Evolutionary conservation across 2,113 vertebrate genomes (phyloP), one percentile per base, ranked within the genome.

Genomic region (Ardeotis arabs): DNA sequence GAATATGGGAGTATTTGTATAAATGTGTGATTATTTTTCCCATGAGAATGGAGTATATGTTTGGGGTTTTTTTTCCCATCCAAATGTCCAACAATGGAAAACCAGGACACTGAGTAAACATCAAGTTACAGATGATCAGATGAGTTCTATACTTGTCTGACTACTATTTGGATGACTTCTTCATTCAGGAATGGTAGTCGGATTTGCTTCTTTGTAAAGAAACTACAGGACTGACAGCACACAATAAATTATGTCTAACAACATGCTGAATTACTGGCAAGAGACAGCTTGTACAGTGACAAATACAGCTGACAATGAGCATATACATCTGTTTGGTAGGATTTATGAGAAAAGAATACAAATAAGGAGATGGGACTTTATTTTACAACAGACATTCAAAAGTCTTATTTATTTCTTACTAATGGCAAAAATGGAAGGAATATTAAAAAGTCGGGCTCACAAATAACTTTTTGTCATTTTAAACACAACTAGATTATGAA

Each of bases 191-290:
- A 90, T 33, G 53, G 59, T 94, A 96, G 90, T 97, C 80, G 96
- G 73, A 97, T 97, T 97, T 97, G 59, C 85, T 96, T 97, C 97
- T 97, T 97, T 97, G 74, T 95, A 95, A 95, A 83, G 93, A 97
- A 98, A 94, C 70, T 90, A 29, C 84, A 85, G 96, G 85, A 98
- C 85, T 95, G 96, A 98, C 96, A 97, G 95, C 84, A 86, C 87
- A 97, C 93, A 97, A 98, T 98, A 98, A 98, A 98, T 98, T 97
- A 98, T 93, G 74, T 96, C 95, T 97, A 98, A 96, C 97, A 95
- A 95, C 97, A 96, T 89, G 89, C 94, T 97, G 97, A 95, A 98
- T 98, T 97, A 80, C 96, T 97, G 97, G 94, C 97, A 94, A 96
- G 92, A 98, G 95, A 94, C 96, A 97, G 88, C 90, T 97, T 90